Evolutionary conservation across 2,113 vertebrate species (phyloP).

Genomic region (Gymnocephalus cernua): DNA sequence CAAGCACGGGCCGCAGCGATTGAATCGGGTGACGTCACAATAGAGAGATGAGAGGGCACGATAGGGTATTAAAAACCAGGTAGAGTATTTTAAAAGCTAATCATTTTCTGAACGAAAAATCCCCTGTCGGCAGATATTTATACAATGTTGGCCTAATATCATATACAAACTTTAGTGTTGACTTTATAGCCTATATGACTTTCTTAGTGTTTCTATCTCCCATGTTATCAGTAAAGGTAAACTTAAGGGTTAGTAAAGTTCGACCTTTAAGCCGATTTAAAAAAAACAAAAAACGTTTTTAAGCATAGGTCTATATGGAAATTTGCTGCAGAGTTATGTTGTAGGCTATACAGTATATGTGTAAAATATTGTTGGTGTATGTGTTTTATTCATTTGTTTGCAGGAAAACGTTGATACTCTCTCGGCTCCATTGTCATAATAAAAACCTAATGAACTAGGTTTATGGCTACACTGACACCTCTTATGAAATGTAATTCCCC

Average conservation of each 20-base stretch:
- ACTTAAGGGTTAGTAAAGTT: not conserved
- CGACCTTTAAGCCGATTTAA: not conserved
- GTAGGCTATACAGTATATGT: too few species aligned
- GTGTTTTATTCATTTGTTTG: not conserved
- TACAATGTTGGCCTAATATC: not conserved
- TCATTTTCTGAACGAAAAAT: not conserved
- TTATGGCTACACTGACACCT: not conserved
- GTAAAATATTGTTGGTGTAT: not conserved
- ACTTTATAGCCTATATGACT: not conserved
- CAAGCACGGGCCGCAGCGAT: slow-evolving; percentile 14
- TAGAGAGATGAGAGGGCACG: not conserved
- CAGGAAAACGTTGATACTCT: not conserved
- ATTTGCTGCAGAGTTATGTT: not conserved
- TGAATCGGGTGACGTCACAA: slow-evolving; percentile 65
- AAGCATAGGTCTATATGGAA: not conserved
- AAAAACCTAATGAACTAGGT: not conserved
- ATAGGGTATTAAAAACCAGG: not conserved
- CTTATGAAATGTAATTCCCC: slow-evolving; percentile 1
- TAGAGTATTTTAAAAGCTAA: not conserved
- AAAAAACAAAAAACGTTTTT: not conserved
- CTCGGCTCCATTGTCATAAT: not conserved
- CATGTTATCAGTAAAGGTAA: not conserved
- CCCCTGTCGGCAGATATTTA: too few species aligned
- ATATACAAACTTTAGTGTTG: not conserved
- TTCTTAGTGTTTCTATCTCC: not conserved